Base-by-base conservation (phyloP, 2,797 vertebrate genomes). In the Loriculus beryllinus region DNA sequence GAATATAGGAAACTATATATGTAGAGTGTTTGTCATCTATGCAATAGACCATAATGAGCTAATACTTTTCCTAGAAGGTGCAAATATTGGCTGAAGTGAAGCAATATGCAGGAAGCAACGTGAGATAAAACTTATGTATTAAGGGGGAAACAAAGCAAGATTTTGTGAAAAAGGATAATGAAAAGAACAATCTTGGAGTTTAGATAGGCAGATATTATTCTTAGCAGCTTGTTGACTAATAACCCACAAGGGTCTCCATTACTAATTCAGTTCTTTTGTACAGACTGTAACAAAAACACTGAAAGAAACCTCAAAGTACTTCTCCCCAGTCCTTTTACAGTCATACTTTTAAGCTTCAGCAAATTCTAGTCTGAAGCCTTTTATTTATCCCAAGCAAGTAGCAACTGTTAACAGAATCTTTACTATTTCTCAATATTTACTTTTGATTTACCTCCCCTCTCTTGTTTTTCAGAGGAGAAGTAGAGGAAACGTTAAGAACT, bases 391-490 rank as follows among this genome's bases (percentile, higher is more conserved):
- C 26, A 82, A 62, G 65, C 22, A 86, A 67, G 28, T 52, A 81
- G 31, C 6, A 88, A 26, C 1, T 79, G 18, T 52, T 90, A 86
- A 72, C 12, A 68, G 31, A 51, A 72, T 57, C 33, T 31, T 90
- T 40, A 65, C 49, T 80, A 51, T 64, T 63, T 67, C 29, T 82
- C 5, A 6, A 28, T 68, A 79, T 3, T 56, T 63, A 64, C 25
- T 88, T 93, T 86, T 88, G 31, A n/a, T 86, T 92, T 63, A 67
- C 7, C 7, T 63, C 43, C 10, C 23, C 42, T 59, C 47, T 71
- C 88, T 79, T 89, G 70, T 77, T 57, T 91, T 29, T 86, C 72
- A 93, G 17, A 83, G 49, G 21, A 90, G 70, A 92, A 94, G 57
- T 16, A 21, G 40, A 91, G 31, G 54, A 90, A 94, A 78, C 9